Conservation (phyloP, 1,140 invertebrate species). For the Pseudomyrmex cubaensis region DNA sequence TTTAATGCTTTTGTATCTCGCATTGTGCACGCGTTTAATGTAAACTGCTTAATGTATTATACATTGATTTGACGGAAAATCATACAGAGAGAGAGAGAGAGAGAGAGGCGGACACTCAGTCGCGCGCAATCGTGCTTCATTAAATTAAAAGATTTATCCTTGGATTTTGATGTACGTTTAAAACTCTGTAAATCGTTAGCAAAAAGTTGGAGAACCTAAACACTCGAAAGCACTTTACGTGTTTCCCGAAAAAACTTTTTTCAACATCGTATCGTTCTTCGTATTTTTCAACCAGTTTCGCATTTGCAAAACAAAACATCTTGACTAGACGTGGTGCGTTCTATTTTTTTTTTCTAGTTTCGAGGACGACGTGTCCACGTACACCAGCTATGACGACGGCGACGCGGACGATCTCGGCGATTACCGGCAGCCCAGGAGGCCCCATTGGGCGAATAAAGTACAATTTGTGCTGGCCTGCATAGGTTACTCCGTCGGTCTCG, state of each 20-base stretch:
- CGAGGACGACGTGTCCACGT: constrained; percentile 88
- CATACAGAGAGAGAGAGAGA: too few species aligned
- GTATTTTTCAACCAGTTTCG: background rate
- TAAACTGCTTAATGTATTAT: too few species aligned
- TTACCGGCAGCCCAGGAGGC: constrained; percentile 90
- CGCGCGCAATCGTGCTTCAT: too few species aligned
- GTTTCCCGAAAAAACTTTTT: background rate
- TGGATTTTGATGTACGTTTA: too few species aligned
- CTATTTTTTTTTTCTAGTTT: constrained; percentile 85
- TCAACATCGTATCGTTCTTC: constrained; percentile 33
- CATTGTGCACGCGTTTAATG: too few species aligned
- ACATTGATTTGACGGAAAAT: too few species aligned
- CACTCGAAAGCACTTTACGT: too few species aligned
- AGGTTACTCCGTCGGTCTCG: constrained; percentile 96
- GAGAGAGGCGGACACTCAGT: too few species aligned
- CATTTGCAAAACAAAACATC: constrained; percentile 32
- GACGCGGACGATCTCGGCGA: constrained; percentile 87
- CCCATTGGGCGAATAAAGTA: constrained; percentile 95
- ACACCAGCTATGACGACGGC: constrained; percentile 88
- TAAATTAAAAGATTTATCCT: too few species aligned
- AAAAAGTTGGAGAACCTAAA: too few species aligned
- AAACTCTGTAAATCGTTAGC: too few species aligned
- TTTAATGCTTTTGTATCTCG: background rate
- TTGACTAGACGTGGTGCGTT: constrained; percentile 27
- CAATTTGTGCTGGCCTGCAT: constrained; percentile 96